Conservation (phyloP, 2,888 invertebrate species). For the Melanargia galathea region DNA sequence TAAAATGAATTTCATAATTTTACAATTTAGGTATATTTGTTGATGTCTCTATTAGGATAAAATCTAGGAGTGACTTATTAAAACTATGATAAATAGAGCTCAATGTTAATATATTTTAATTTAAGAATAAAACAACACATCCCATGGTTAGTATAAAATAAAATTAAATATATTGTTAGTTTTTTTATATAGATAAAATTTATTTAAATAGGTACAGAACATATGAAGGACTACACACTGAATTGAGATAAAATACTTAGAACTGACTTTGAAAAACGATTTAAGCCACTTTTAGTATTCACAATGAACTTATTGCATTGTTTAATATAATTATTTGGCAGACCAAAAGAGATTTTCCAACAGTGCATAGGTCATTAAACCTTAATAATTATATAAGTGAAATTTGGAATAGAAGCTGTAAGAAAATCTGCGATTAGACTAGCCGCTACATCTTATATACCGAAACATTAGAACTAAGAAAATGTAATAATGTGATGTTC, state of each 20-base stretch:
- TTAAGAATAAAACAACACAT: constrained; percentile 83
- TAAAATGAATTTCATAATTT: constrained; percentile 18
- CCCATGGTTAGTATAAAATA: constrained; percentile 83
- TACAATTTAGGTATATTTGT: constrained; percentile 13
- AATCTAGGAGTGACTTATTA: constrained; percentile 59
- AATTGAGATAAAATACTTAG: constrained; percentile 81
- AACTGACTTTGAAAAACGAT: constrained; percentile 77
- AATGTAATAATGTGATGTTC: constrained; percentile 76
- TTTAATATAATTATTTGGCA: constrained; percentile 76
- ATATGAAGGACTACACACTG: constrained; percentile 82
- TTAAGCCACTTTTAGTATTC: constrained; percentile 82
- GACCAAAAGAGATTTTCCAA: constrained; percentile 83
- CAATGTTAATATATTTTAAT: constrained; percentile 83
- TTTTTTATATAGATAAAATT: constrained; percentile 81
- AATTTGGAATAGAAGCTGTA: constrained; percentile 82
- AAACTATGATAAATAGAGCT: constrained; percentile 81
- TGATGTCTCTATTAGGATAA: constrained; percentile 28
- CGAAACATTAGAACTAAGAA: constrained; percentile 80
- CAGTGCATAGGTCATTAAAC: constrained; percentile 80
- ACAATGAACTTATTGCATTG: constrained; percentile 80
- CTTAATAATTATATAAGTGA: constrained; percentile 76
- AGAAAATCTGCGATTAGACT: constrained; percentile 82
- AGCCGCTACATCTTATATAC: constrained; percentile 81
- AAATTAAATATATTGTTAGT: constrained; percentile 83
- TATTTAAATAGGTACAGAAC: constrained; percentile 82